Percentiles rank a stretch among this genome's conserved stretches.
Evolutionary conservation across 2,888 invertebrate species (phyloP).

Genomic region (Eilema caniola): DNA sequence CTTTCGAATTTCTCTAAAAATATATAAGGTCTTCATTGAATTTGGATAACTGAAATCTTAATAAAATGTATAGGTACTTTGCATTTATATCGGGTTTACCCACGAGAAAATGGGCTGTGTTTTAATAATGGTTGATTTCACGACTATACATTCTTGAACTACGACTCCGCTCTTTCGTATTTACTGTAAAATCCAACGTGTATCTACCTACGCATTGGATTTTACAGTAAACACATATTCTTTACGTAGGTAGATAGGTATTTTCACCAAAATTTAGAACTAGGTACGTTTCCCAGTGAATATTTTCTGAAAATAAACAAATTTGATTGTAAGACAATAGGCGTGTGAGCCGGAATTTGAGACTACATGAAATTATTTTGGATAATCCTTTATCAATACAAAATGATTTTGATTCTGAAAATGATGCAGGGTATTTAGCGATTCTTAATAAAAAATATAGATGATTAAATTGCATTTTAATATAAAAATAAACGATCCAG

Average conservation of each 20-base stretch:
- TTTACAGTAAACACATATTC: too few species aligned
- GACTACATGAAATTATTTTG: background rate
- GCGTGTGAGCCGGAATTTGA: background rate
- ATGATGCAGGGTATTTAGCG: background rate
- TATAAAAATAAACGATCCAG: background rate
- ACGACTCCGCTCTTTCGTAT: background rate
- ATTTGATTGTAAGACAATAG: background rate
- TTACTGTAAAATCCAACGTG: background rate
- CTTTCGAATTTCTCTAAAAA: background rate
- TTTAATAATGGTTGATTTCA: background rate
- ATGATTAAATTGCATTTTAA: background rate
- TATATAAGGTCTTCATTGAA: background rate
- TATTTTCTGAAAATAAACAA: background rate
- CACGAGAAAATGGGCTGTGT: background rate
- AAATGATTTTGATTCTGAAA: background rate
- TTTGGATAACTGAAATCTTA: background rate
- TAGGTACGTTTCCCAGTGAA: background rate
- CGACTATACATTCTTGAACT: background rate
- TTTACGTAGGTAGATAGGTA: background rate
- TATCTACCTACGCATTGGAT: too few species aligned
- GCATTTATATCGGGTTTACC: background rate
- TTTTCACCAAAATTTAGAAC: background rate
- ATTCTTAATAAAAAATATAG: background rate
- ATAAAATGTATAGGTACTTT: background rate
- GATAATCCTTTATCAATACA: conserved; percentile 1